These are phyloP conservation scores for Lepidurus packardi DNA, from an alignment of 1,140 invertebrate species.

Conservation along the genomic window DNA sequence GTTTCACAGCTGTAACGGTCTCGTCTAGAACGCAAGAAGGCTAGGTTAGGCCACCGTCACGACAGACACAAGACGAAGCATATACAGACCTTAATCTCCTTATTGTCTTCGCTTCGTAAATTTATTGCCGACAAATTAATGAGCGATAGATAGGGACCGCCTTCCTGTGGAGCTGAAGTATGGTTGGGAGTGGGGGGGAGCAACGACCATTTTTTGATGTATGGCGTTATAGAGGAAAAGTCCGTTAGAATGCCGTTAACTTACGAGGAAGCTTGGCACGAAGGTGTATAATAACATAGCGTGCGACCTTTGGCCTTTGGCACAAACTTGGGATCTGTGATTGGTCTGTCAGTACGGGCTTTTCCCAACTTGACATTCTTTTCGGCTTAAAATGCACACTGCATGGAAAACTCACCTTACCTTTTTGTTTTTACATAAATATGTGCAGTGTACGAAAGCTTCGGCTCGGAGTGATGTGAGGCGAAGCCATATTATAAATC, in stretches of 20 bases:
- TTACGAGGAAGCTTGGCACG: neutral
- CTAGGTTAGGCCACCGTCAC: neutral
- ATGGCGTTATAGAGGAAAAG: neutral
- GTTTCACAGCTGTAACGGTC: too few species aligned
- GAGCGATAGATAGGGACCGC: conserved; percentile 6
- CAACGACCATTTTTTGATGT: neutral
- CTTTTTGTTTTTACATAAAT: too few species aligned
- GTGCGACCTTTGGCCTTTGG: conserved; percentile 6
- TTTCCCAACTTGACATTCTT: too few species aligned
- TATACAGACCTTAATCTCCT: neutral
- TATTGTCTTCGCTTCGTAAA: neutral
- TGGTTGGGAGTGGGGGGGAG: neutral
- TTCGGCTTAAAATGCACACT: too few species aligned
- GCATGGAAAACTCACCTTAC: too few species aligned
- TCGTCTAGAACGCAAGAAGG: neutral
- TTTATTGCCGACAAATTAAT: conserved; percentile 20
- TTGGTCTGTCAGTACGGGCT: too few species aligned
- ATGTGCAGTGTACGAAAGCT: too few species aligned
- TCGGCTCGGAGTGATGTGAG: too few species aligned
- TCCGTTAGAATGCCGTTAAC: conserved; percentile 13
- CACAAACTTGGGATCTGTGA: neutral
- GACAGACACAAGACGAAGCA: neutral
- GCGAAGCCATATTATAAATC: too few species aligned
- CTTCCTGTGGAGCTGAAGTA: neutral
- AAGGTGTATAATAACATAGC: conserved; percentile 14